phyloP scores from a whole-genome alignment of 2,797 vertebrate genomes.

The Hoplostethus mediterraneus region DNA sequence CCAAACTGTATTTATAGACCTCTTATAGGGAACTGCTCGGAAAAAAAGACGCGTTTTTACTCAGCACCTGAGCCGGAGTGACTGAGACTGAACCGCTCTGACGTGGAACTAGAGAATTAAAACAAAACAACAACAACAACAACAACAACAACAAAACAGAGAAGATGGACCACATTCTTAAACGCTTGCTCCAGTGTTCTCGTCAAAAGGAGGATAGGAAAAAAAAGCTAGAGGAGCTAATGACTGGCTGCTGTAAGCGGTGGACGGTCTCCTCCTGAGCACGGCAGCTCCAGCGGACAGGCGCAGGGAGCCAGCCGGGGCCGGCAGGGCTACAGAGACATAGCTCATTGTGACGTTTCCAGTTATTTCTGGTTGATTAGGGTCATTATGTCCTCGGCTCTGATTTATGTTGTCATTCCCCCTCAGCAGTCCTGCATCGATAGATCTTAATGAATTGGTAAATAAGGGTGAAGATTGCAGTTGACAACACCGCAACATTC shows the following conservation, averaged over 20 bases:
- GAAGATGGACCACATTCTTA: slow-evolving; percentile 85
- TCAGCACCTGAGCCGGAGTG: slow-evolving; percentile 16
- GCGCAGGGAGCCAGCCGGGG: slow-evolving; percentile 56
- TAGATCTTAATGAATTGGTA: slow-evolving; percentile 99
- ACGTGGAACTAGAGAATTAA: slow-evolving; percentile 34
- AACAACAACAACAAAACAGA: slow-evolving; percentile 76
- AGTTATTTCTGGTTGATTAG: slow-evolving; percentile 99
- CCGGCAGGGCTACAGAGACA: slow-evolving; percentile 87
- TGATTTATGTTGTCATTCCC: slow-evolving; percentile 99
- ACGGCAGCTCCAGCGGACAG: slow-evolving; percentile 62
- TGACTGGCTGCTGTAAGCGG: slow-evolving; percentile 80
- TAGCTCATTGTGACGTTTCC: slow-evolving; percentile 99
- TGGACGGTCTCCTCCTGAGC: slow-evolving; percentile 51
- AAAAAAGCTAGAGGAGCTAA: slow-evolving; percentile 89
- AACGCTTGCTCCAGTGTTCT: slow-evolving; percentile 76
- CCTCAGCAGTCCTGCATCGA: slow-evolving; percentile 98
- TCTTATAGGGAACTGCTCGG: slow-evolving; percentile 50
- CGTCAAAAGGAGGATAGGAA: slow-evolving; percentile 75
- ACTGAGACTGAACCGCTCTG: slow-evolving; percentile 46
- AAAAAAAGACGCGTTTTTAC: slow-evolving; percentile 40
- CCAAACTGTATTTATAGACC: slow-evolving; percentile 70
- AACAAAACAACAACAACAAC: slow-evolving; percentile 18
- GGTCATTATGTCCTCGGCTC: slow-evolving; percentile 97
- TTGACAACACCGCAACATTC: slow-evolving; percentile 99
- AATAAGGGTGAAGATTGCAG: slow-evolving; percentile 99